Evolutionary conservation across 2,113 vertebrate species (phyloP).

Genomic region (Pterocles burchelli): DNA sequence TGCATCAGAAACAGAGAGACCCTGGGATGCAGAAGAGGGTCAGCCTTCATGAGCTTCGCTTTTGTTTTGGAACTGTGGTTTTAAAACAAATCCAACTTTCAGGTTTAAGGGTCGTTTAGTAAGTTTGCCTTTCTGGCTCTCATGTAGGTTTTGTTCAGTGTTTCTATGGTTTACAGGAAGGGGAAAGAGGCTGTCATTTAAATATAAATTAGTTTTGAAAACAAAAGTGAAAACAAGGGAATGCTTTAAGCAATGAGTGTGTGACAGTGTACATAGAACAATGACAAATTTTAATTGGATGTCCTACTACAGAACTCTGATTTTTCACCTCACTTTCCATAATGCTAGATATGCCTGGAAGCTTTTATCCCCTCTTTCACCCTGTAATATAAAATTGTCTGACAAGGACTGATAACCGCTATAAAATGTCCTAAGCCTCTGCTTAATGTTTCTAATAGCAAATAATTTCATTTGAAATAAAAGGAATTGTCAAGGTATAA

Average conservation of each 20-base stretch:
- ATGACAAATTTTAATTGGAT: constrained; percentile 60
- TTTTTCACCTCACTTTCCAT: constrained; percentile 50
- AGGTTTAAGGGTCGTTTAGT: neutral
- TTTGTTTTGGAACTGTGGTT: neutral
- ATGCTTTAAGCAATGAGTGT: constrained; percentile 10
- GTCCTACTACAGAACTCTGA: neutral
- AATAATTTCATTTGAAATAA: constrained; percentile 70
- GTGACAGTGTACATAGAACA: constrained; percentile 59
- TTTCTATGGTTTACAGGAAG: constrained; percentile 43
- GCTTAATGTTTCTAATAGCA: constrained; percentile 69
- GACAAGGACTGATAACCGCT: constrained; percentile 49
- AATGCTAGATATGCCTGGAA: constrained; percentile 49
- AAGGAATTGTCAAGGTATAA: constrained; percentile 46
- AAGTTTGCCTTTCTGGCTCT: neutral
- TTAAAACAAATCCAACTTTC: neutral
- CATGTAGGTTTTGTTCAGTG: neutral
- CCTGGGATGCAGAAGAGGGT: neutral
- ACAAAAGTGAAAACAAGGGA: constrained; percentile 22
- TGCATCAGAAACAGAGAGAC: neutral
- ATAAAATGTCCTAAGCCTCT: constrained; percentile 56
- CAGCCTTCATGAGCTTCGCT: neutral
- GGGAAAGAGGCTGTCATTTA: constrained; percentile 45
- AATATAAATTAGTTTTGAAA: constrained; percentile 64
- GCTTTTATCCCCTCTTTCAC: constrained; percentile 17
- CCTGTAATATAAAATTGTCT: constrained; percentile 55